These are phyloP conservation scores for Drosophila nigrodunni DNA, from an alignment of 1,140 invertebrate species.

Conservation along the genomic window DNA sequence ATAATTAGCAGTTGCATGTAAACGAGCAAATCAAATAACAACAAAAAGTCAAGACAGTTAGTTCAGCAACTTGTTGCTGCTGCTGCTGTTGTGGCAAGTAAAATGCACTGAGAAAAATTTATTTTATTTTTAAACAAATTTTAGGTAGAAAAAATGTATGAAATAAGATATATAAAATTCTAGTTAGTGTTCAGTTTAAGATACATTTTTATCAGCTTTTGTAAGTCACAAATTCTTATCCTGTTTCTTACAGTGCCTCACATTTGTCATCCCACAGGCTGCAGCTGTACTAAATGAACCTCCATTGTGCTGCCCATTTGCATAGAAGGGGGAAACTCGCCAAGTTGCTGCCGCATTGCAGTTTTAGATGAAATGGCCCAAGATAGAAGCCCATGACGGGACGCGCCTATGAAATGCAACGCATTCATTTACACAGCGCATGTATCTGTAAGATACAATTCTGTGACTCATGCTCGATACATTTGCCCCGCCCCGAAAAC, in stretches of 20 bases:
- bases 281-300: constrained; percentile 11
- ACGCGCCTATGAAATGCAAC: constrained; percentile 45
- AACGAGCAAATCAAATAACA: constrained; percentile 58
- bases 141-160: too few species aligned
- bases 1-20: constrained; percentile 45
- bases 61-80: constrained; percentile 57
- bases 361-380: constrained; percentile 65
- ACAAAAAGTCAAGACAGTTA: constrained; percentile 31
- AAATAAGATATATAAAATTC: too few species aligned
- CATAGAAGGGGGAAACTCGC: constrained; percentile 22
- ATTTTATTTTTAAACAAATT: too few species aligned
- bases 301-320: constrained; percentile 55
- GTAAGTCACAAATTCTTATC: too few species aligned
- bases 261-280: constrained; percentile 50
- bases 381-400: constrained; percentile 45
- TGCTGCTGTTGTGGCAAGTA: constrained; percentile 43
- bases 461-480: constrained; percentile 34
- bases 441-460: constrained; percentile 43
- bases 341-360: constrained; percentile 55
- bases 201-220: too few species aligned
- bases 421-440: constrained; percentile 26
- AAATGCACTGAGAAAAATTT: neutral
- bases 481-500: constrained; percentile 19
- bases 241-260: neutral
- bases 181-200: too few species aligned